Evolutionary conservation across 1,140 invertebrate species (phyloP).

Genomic region (Cheumatopsyche charites): DNA sequence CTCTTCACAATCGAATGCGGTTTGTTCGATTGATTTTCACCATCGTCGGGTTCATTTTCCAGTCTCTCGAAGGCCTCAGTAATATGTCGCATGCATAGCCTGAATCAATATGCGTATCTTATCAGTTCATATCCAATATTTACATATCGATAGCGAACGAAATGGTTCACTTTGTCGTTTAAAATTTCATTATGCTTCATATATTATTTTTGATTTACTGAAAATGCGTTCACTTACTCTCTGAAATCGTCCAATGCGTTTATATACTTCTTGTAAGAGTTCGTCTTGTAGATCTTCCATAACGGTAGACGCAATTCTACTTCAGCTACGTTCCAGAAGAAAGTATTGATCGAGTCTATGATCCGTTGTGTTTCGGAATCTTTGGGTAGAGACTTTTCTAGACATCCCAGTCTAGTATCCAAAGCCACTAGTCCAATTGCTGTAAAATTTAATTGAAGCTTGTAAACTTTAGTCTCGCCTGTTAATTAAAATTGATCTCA

Average conservation of each 20-base stretch:
- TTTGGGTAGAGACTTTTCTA: conserved; percentile 64
- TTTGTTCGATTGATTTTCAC: conserved; percentile 46
- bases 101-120: conserved; percentile 49
- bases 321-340: conserved; percentile 80
- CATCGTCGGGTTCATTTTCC: conserved; percentile 47
- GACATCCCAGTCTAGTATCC: conserved; percentile 78
- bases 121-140: conserved; percentile 22
- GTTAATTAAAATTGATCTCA: too few species aligned
- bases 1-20: conserved; percentile 65
- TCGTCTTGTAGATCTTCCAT: conserved; percentile 80
- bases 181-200: neutral
- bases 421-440: conserved; percentile 81
- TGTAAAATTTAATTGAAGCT: conserved; percentile 54
- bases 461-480: conserved; percentile 18
- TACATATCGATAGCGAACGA: conserved; percentile 17
- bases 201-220: conserved; percentile 20
- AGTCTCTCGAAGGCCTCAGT: conserved; percentile 56
- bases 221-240: conserved; percentile 60
- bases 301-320: conserved; percentile 80
- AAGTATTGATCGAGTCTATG: conserved; percentile 78
- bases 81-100: conserved; percentile 64
- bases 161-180: neutral
- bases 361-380: conserved; percentile 72
- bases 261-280: conserved; percentile 75
- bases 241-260: conserved; percentile 73